Conservation (phyloP, 2,797 vertebrate species). For the Podarcis siculus region DNA sequence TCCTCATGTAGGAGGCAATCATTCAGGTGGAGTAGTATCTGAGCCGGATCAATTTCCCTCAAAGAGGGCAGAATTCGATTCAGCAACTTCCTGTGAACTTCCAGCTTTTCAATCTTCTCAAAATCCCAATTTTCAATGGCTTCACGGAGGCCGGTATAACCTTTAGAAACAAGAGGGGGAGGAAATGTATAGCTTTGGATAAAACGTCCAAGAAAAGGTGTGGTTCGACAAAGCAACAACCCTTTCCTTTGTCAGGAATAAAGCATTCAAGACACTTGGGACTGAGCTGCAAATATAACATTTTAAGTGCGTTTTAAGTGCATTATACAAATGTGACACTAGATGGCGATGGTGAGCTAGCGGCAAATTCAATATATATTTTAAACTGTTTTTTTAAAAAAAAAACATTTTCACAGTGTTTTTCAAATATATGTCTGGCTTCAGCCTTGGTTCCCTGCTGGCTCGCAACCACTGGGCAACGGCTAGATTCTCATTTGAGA, state of each 20-base stretch:
- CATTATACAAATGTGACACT: too few species aligned
- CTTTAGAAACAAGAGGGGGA: conserved; percentile 53
- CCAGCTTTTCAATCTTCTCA: conserved; percentile 71
- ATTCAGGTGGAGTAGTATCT: conserved; percentile 56
- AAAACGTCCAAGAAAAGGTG: background rate
- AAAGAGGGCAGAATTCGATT: conserved; percentile 71
- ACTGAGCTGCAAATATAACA: too few species aligned
- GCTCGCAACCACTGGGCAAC: too few species aligned
- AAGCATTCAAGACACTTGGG: too few species aligned
- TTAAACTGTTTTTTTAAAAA: too few species aligned
- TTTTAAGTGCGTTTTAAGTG: too few species aligned
- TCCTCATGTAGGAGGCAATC: conserved; percentile 71
- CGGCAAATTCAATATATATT: too few species aligned
- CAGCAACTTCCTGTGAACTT: conserved; percentile 65
- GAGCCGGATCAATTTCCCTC: conserved; percentile 55
- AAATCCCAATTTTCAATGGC: conserved; percentile 79
- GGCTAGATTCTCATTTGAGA: too few species aligned
- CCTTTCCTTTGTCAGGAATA: background rate
- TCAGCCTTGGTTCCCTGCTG: too few species aligned
- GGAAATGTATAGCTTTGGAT: background rate
- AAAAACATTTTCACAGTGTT: too few species aligned
- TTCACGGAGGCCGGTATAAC: conserved; percentile 74
- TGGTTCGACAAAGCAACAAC: background rate
- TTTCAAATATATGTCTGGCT: too few species aligned
- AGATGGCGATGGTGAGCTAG: too few species aligned